Conservation (phyloP, 2,113 vertebrate species). For the Glaucomys volans region DNA sequence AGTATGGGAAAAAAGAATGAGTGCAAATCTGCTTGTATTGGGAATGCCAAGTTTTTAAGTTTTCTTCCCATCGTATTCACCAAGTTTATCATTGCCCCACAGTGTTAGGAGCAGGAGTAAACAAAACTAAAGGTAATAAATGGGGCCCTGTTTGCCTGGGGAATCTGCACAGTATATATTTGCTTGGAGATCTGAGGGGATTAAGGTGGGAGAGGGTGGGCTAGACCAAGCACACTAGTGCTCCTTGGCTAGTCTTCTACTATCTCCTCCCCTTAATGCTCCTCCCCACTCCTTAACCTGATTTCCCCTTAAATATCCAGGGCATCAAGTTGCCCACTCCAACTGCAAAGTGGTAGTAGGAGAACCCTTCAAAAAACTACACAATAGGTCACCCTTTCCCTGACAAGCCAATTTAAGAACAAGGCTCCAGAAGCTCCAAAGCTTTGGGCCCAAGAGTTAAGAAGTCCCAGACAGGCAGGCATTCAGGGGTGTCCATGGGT, state of each 20-base stretch:
- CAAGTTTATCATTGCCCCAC: background rate
- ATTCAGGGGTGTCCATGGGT: constrained; percentile 86
- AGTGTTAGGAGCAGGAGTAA: background rate
- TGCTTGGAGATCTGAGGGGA: background rate
- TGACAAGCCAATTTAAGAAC: constrained; percentile 78
- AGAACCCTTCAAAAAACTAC: constrained; percentile 61
- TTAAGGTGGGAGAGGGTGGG: background rate
- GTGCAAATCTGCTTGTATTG: background rate
- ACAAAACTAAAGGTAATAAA: background rate
- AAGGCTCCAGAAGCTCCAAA: constrained; percentile 75
- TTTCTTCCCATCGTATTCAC: background rate
- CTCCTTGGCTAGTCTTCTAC: constrained; percentile 60
- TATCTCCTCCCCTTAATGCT: background rate
- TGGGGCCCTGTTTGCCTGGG: background rate
- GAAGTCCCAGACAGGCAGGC: constrained; percentile 90
- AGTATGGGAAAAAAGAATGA: background rate
- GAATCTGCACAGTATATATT: background rate
- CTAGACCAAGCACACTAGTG: background rate
- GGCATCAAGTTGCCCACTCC: constrained; percentile 69
- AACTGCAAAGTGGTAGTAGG: constrained; percentile 78
- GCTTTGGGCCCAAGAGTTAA: constrained; percentile 81
- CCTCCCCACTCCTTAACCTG: background rate
- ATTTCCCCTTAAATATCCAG: constrained; percentile 41
- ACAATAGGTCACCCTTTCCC: constrained; percentile 78
- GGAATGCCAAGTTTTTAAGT: background rate